Evolutionary conservation across 2,888 invertebrate species (phyloP).

Genomic region (Eubasilissa splendida): DNA sequence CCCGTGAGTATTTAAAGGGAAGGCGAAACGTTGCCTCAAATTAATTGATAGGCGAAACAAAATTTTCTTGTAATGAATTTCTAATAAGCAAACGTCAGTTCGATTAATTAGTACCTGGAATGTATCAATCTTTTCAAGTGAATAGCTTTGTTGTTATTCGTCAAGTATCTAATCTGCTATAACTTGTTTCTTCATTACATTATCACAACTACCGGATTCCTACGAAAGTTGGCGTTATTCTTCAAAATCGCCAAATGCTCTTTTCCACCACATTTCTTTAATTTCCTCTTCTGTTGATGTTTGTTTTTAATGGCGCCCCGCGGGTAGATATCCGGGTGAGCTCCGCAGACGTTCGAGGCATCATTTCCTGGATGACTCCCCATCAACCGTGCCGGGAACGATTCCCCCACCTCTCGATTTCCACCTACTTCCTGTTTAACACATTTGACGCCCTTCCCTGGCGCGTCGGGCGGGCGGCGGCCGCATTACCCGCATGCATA

Average conservation of each 20-base stretch:
- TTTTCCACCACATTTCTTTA: slow-evolving; percentile 19
- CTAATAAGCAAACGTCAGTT: no score
- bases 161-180: no score
- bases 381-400: not conserved
- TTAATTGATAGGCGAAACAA: no score
- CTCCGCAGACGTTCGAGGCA: slow-evolving; percentile 21
- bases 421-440: not conserved
- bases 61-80: no score
- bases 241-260: not conserved
- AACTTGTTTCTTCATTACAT: no score
- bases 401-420: slow-evolving; percentile 9
- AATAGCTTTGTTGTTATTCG: no score
- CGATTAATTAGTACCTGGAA: no score
- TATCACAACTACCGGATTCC: no score
- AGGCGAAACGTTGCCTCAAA: no score
- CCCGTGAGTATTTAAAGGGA: no score
- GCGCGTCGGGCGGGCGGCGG: not conserved
- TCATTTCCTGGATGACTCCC: slow-evolving; percentile 29
- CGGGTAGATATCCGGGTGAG: not conserved
- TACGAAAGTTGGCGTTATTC: no score
- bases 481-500: not conserved
- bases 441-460: not conserved
- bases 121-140: no score
- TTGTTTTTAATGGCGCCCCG: slow-evolving; percentile 34
- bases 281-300: slow-evolving; percentile 32